These are phyloP conservation scores for Pseudopodoces humilis DNA, from an alignment of 2,113 vertebrate genomes.

Conservation along the genomic window DNA sequence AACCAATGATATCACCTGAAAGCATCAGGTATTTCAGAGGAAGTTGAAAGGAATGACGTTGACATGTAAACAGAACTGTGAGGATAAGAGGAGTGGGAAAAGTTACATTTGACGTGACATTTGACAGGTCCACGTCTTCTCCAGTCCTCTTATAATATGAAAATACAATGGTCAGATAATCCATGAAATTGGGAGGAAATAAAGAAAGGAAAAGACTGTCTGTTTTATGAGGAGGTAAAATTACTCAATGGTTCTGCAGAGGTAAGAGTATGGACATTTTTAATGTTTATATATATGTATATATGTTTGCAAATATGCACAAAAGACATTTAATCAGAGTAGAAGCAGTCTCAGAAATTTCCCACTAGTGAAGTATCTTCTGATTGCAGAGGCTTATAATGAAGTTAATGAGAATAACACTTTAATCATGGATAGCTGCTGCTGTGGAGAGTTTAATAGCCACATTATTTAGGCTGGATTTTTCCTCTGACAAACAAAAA, in stretches of 20 bases:
- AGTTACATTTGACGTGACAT: neutral
- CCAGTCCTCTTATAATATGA: neutral
- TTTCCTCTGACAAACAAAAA: conserved; percentile 28
- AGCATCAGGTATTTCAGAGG: neutral
- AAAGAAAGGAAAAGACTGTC: neutral
- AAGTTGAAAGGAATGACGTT: neutral
- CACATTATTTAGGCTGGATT: conserved; percentile 7
- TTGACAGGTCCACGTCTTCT: neutral
- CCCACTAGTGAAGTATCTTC: neutral
- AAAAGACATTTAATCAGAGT: neutral
- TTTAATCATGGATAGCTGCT: conserved; percentile 36
- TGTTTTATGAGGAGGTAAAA: neutral
- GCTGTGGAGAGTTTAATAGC: neutral
- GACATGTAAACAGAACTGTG: neutral
- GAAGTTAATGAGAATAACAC: conserved; percentile 36
- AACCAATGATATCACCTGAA: neutral
- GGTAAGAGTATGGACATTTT: neutral
- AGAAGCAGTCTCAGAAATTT: neutral
- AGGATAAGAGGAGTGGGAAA: neutral
- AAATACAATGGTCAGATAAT: neutral
- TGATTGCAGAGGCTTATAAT: conserved; percentile 26
- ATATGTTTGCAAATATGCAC: neutral
- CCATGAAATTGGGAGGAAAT: neutral
- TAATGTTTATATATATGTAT: neutral
- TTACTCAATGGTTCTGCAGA: neutral